These are phyloP conservation scores for Patiria pectinifera DNA, from an alignment of 53 echinoderm and acorn worm genomes.

Conservation along the genomic window DNA sequence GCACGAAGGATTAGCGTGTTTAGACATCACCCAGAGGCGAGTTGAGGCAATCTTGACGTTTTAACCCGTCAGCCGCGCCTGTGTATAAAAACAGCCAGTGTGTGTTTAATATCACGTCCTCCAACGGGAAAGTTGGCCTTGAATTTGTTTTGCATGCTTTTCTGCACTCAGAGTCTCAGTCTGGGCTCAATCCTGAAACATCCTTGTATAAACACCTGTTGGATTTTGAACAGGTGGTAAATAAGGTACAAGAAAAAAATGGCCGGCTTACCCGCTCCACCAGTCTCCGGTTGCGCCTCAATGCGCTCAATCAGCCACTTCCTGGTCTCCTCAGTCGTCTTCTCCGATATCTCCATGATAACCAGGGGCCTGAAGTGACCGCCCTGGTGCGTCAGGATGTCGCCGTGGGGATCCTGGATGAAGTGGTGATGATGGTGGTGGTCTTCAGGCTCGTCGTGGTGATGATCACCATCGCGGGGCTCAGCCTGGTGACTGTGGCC, in stretches of 20 bases:
- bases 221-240: too few relatives aligned
- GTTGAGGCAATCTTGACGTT: too few relatives aligned
- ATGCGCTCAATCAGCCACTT: conserved; percentile 73
- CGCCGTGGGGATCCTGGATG: conserved; percentile 54
- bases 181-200: too few relatives aligned
- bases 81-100: too few relatives aligned
- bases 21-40: too few relatives aligned
- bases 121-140: too few relatives aligned
- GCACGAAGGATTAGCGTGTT: too few relatives aligned
- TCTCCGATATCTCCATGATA: conserved; percentile 71
- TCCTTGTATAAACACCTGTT: background rate
- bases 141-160: too few relatives aligned
- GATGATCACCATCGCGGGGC: background rate
- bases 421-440: conserved; percentile 45
- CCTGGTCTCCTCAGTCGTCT: conserved; percentile 59
- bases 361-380: conserved; percentile 69
- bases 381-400: conserved; percentile 38
- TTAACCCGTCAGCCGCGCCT: too few relatives aligned
- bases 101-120: too few relatives aligned
- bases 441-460: background rate
- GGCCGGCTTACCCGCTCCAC: conserved; percentile 24
- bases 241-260: too few relatives aligned
- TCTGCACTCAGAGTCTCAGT: too few relatives aligned
- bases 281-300: conserved; percentile 48
- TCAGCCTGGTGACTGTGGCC: conserved; percentile 14